phyloP scores from a whole-genome alignment of 53 echinoderm and acorn worm genomes.

The Holothuria leucospilota region DNA sequence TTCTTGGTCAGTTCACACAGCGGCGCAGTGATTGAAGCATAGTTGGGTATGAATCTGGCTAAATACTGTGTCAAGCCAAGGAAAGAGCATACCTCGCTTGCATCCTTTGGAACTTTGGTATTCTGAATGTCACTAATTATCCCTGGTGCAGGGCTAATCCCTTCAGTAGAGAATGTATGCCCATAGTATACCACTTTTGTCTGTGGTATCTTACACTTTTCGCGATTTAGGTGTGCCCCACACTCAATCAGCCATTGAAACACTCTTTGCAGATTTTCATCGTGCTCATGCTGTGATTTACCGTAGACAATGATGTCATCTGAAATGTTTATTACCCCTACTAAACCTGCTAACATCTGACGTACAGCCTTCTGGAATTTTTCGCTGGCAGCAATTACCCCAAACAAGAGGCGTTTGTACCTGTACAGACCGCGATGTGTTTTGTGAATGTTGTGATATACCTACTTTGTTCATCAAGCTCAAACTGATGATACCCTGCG shows the following conservation, averaged over 20 bases:
- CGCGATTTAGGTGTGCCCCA: slow-evolving; percentile 64
- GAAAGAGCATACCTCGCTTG: no score
- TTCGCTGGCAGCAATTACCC: slow-evolving; percentile 70
- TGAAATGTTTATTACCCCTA: no score
- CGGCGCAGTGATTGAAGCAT: no score
- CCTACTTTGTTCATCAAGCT: slow-evolving; percentile 59
- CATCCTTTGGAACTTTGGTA: no score
- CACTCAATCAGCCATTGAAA: slow-evolving; percentile 64
- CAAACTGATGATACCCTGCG: slow-evolving; percentile 68
- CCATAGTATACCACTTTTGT: slow-evolving; percentile 32
- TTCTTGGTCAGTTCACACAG: no score
- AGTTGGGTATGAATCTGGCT: no score
- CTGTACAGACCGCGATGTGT: slow-evolving; percentile 57
- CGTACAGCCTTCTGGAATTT: slow-evolving; percentile 65
- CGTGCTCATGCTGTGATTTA: slow-evolving; percentile 56
- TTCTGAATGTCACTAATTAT: no score
- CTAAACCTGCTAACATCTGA: slow-evolving; percentile 52
- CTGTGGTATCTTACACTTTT: slow-evolving; percentile 59
- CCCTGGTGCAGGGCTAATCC: slow-evolving; percentile 58
- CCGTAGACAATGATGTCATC: slow-evolving; percentile 76
- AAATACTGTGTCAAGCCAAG: no score
- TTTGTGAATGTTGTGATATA: slow-evolving; percentile 69
- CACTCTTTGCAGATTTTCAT: slow-evolving; percentile 58
- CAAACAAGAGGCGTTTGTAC: no score
- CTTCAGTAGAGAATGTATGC: slow-evolving; percentile 60